Percentiles rank a stretch among this genome's conserved stretches.
phyloP scores from a whole-genome alignment of 2,888 invertebrate species.

The Chymomyza amoena region DNA sequence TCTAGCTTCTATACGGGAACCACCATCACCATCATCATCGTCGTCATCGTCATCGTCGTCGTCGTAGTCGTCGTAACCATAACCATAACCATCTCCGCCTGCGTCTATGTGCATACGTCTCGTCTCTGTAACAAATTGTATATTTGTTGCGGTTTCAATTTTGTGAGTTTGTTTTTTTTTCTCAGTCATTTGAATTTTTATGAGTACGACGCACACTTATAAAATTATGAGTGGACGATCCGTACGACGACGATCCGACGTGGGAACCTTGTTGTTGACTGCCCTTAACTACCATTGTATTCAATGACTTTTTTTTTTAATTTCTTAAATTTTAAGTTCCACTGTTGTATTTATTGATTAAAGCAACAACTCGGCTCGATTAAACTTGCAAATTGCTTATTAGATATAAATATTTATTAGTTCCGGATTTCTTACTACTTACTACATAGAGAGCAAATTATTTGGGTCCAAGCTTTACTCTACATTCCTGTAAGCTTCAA shows the following conservation, averaged over 20 bases:
- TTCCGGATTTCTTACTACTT: no score
- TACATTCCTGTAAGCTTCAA: no score
- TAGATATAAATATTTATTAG: not conserved
- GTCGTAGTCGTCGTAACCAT: constrained; percentile 12
- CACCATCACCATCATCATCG: constrained; percentile 2
- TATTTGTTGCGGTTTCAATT: constrained; percentile 58
- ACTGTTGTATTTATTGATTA: not conserved
- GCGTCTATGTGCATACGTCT: constrained; percentile 26
- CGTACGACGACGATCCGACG: not conserved
- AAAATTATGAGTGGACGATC: constrained; percentile 63
- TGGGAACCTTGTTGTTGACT: not conserved
- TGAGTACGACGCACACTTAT: constrained; percentile 58
- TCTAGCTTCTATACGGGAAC: constrained; percentile 17
- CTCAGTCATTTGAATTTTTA: constrained; percentile 53
- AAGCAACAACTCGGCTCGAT: not conserved
- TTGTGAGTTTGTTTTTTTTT: constrained; percentile 16
- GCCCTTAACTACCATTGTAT: not conserved
- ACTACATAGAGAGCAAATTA: not conserved
- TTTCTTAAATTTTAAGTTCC: not conserved
- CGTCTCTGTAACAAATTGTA: constrained; percentile 71
- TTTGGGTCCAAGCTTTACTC: no score
- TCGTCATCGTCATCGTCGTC: constrained; percentile 3
- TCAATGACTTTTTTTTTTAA: not conserved
- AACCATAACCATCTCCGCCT: not conserved
- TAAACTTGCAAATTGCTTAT: not conserved